Base-by-base conservation (phyloP, 1,140 invertebrate genomes). In the Drosophila albomicans region DNA sequence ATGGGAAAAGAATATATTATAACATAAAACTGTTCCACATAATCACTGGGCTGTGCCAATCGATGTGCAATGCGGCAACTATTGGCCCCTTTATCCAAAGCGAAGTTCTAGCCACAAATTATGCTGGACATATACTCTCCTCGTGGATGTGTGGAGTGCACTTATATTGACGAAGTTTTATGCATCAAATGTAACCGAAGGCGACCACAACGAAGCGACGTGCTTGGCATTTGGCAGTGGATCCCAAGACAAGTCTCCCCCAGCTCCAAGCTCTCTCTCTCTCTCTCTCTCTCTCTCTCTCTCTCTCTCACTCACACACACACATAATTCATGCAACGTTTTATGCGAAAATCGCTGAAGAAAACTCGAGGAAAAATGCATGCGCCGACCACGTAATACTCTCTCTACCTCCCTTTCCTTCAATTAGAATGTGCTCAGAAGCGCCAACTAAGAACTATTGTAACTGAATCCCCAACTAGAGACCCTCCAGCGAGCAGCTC, bases 101-200 rank as follows among this genome's bases (percentile, higher is more conserved):
- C 30, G 43, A 52, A n/a, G 30, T 57, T 46, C 28, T 45, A 30
- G 45, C 41, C 63, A 80, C 74, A 84, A 84, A 89, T 89, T 82
- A 82, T 82, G 72, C 78, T 84, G 80, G 61, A 82, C 82, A 87
- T n/a, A 46, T 4, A 13, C 15, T 56, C 11, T 13, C n/a, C 13
- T 11, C 7, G 32, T 59, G 57, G 13, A 46, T 25, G 20, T 46
- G 25, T 59, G 38, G 38, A 51, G 35, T 57, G n/a, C 16, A 41
- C 20, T 20, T 38, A 43, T 69, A 57, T 90, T 85, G 85, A 75
- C 78, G 67, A 75, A 75, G 84, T 68, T 81, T 89, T 89, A 84
- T 88, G 85, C 84, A 88, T 85, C 82, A 81, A 88, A 85, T 89
- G 85, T 81, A 89, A 88, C 77, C 84, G 73, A 81, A 78, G 84